phyloP scores from a whole-genome alignment of 64 coral and sea anemone species.

The Cladopsammia gracilis region DNA sequence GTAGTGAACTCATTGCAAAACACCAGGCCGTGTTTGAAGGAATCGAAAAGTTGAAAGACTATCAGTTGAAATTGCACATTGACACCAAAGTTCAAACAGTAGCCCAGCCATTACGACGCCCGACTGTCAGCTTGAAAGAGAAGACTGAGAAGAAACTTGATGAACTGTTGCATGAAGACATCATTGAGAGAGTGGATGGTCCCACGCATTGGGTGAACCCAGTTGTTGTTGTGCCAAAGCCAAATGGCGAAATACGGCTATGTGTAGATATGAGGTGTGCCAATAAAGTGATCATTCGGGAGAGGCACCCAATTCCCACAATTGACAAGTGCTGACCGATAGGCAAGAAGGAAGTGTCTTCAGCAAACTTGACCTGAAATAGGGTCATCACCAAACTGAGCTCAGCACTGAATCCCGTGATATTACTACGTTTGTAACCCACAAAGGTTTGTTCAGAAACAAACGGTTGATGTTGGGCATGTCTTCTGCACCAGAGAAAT shows the following conservation, averaged over 20 bases:
- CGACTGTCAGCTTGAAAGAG: background rate
- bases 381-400: background rate
- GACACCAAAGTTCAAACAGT: slow-evolving; percentile 32
- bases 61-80: slow-evolving; percentile 50
- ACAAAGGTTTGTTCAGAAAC: background rate
- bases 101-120: background rate
- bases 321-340: slow-evolving; percentile 21
- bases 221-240: slow-evolving; percentile 13
- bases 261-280: slow-evolving; percentile 42
- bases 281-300: slow-evolving; percentile 1
- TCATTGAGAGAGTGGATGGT: slow-evolving; percentile 32
- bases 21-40: slow-evolving; percentile 17
- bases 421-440: background rate
- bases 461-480: background rate
- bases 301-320: background rate
- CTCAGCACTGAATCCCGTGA: background rate
- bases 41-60: slow-evolving; percentile 33
- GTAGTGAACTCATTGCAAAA: background rate
- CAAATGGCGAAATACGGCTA: slow-evolving; percentile 14
- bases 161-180: background rate
- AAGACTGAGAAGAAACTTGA: slow-evolving; percentile 35
- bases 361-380: slow-evolving; percentile 9
- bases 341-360: slow-evolving; percentile 25
- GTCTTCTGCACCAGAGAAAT: background rate
- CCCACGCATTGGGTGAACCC: slow-evolving; percentile 19